Percentiles rank a stretch among this genome's conserved stretches.
These are phyloP conservation scores for Anolis apletophallus DNA, from an alignment of 2,797 vertebrate genomes.

Conservation along the genomic window DNA sequence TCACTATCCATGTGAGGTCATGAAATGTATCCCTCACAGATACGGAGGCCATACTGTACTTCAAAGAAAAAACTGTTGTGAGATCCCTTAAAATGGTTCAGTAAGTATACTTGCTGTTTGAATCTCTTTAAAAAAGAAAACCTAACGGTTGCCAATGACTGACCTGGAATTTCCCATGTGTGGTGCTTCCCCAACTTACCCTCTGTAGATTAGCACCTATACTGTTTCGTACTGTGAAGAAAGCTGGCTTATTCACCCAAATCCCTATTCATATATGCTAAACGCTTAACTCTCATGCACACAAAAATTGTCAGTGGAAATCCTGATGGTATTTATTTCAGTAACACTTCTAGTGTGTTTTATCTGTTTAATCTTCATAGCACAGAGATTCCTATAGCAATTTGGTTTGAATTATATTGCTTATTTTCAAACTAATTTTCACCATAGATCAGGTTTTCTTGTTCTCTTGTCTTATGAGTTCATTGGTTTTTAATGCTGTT, in stretches of 20 bases:
- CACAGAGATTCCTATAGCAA: not conserved
- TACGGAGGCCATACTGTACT: too few relatives aligned
- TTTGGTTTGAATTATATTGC: conserved; percentile 15
- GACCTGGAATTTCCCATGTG: not conserved
- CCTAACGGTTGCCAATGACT: not conserved
- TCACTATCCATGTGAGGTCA: too few relatives aligned
- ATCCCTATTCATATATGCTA: not conserved
- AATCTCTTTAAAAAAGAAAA: not conserved
- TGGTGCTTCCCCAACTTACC: not conserved
- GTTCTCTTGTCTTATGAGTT: not conserved
- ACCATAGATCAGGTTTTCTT: conserved; percentile 3
- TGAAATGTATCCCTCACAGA: too few relatives aligned
- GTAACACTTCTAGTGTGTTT: not conserved
- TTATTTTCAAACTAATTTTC: not conserved
- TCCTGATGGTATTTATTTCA: not conserved
- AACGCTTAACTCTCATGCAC: not conserved
- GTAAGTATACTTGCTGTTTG: not conserved
- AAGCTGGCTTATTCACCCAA: not conserved
- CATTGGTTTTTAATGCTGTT: not conserved
- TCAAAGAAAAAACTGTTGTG: not conserved
- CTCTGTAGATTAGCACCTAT: not conserved
- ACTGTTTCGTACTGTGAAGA: not conserved
- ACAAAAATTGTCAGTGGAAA: too few relatives aligned
- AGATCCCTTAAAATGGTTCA: not conserved
- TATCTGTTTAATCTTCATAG: not conserved